Conservation (phyloP, 2,888 invertebrate species). For the Cephus pygmeus region DNA sequence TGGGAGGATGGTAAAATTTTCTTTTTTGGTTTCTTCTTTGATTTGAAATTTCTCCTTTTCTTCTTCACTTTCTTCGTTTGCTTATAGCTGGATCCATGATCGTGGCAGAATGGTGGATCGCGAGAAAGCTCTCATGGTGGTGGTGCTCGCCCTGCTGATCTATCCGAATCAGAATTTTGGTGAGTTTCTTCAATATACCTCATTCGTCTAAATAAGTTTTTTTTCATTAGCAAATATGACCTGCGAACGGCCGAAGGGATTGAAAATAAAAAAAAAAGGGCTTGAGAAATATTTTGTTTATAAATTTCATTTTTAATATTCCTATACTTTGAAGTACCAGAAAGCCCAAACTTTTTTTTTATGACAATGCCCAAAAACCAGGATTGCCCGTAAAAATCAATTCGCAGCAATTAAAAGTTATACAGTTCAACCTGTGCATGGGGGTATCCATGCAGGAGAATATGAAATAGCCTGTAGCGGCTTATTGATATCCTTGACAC, state of each 20-base stretch:
- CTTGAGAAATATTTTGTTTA: neutral
- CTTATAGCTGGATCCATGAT: slow-evolving; percentile 56
- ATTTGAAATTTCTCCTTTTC: neutral
- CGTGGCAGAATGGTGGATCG: slow-evolving; percentile 60
- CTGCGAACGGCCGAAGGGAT: neutral
- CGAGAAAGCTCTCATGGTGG: slow-evolving; percentile 52
- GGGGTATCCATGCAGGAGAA: too few species aligned
- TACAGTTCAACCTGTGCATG: too few species aligned
- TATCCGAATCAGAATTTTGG: slow-evolving; percentile 62
- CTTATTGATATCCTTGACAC: too few species aligned
- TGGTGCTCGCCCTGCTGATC: slow-evolving; percentile 57
- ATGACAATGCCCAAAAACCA: too few species aligned
- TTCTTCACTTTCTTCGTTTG: neutral
- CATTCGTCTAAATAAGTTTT: neutral
- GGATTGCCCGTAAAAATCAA: too few species aligned
- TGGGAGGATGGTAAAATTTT: neutral
- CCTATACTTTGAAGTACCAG: too few species aligned
- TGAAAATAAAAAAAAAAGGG: neutral
- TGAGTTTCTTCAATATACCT: slow-evolving; percentile 37
- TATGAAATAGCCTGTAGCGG: too few species aligned
- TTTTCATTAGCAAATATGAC: neutral
- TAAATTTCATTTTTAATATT: too few species aligned
- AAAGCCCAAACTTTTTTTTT: too few species aligned
- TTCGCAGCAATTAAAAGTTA: too few species aligned
- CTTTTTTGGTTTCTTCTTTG: neutral